Percentiles rank a stretch among this genome's conserved stretches.
These are phyloP conservation scores for Coracias cyanogaster DNA, from an alignment of 2,797 vertebrate species.

Conservation along the genomic window DNA sequence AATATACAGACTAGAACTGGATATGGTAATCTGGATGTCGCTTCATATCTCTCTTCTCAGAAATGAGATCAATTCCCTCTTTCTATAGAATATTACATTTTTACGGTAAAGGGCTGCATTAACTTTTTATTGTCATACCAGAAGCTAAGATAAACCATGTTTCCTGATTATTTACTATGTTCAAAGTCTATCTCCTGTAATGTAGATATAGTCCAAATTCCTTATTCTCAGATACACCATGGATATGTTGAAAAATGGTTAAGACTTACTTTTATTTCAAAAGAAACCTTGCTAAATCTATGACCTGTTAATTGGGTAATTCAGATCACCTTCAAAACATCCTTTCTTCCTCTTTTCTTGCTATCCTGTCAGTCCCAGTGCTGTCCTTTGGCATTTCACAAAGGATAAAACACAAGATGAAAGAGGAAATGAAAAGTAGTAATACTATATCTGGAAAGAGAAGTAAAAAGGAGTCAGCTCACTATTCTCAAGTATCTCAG, in stretches of 20 bases:
- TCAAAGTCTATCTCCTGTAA: not conserved
- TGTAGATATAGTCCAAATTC: not conserved
- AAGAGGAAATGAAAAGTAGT: slow-evolving; percentile 1
- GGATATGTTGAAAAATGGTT: not conserved
- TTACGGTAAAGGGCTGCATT: not conserved
- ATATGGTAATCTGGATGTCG: not conserved
- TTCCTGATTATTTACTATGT: fast-evolving
- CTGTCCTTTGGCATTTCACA: not conserved
- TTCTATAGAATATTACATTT: not conserved
- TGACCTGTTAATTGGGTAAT: not conserved
- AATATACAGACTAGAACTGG: not conserved
- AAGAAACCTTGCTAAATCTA: not conserved
- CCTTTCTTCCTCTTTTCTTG: not conserved
- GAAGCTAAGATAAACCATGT: not conserved
- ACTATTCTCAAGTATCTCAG: not conserved
- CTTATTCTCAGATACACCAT: not conserved
- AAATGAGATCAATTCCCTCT: not conserved
- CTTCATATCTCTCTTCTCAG: not conserved
- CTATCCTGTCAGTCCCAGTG: not conserved
- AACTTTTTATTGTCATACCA: not conserved
- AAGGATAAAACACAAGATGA: not conserved
- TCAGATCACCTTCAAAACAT: not conserved
- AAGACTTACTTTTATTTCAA: not conserved
- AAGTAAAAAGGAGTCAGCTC: not conserved
- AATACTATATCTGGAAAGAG: not conserved